Base-by-base conservation (phyloP, 1,140 invertebrate genomes). In the Bursaphelenchus mucronatus region DNA sequence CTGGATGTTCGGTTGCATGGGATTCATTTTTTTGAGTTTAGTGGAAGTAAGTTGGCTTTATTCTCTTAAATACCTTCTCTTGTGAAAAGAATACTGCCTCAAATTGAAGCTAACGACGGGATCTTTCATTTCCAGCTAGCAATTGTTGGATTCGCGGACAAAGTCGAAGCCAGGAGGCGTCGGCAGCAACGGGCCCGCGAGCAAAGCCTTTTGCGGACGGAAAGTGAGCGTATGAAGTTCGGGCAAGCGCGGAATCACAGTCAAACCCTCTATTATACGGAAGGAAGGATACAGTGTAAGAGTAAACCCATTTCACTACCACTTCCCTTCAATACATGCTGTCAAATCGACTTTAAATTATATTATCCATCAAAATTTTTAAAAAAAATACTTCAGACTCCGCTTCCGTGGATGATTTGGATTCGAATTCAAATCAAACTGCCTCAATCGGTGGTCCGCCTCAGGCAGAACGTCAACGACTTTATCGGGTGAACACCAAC, bases 1-100 rank as follows among this genome's bases (percentile, higher is more conserved):
- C 56, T 79, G 73, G 73, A 79, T 79, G 76, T 79, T 79, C 50
- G 78, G 77, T 19, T 81, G 70, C 53, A 72, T 81, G 61, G 77
- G 78, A 8, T 79, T 81, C 64, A 79, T 79, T 11, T 79, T 79
- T 56, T 63, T 79, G 3, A 79, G 76, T 3, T 61, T 79, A 2
- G 76, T 79, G 21, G 77, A 78, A 62, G 74, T 75, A 30, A 13
- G 53, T 51, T 2, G 17, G 17, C 9, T 30, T 65, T 39, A 72
- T 67, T 11, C 68, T 43, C 15, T 21, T n/a, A n/a, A n/a, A n/a
- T n/a, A n/a, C n/a, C n/a, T n/a, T n/a, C n/a, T n/a, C n/a, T n/a
- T 40, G 10, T 39, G 13, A 11, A 15, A 40, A 21, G 45, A 57
- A 3, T 40, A 53, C 9, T 19, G 15, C 61, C 41, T 15, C 40